These are phyloP conservation scores for Poecilia gillii DNA, from an alignment of 2,797 vertebrate genomes.

Conservation along the genomic window DNA sequence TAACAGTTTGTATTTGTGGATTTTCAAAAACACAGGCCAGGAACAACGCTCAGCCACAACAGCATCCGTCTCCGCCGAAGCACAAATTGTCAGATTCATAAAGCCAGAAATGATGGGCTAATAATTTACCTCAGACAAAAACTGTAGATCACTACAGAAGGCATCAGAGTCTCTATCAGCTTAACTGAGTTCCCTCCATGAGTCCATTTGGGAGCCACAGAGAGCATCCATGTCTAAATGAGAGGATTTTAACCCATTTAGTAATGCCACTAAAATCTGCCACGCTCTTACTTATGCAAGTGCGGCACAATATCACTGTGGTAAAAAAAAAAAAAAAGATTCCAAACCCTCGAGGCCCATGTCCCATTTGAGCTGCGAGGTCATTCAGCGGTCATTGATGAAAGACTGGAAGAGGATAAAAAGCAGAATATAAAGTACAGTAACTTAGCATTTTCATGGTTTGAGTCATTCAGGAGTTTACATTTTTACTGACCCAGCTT, in stretches of 20 bases:
- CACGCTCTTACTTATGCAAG: slow-evolving; percentile 52
- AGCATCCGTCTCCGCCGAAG: neutral
- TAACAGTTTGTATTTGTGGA: neutral
- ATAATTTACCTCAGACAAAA: neutral
- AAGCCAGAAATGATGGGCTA: neutral
- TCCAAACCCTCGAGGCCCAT: slow-evolving; percentile 68
- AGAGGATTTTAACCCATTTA: slow-evolving; percentile 33
- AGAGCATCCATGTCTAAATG: slow-evolving; percentile 18
- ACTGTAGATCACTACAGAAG: neutral
- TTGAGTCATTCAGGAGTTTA: neutral
- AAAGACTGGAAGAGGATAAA: slow-evolving; percentile 30
- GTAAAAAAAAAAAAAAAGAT: slow-evolving; percentile 50
- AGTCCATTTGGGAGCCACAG: slow-evolving; percentile 29
- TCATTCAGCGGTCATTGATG: slow-evolving; percentile 76
- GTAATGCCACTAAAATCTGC: slow-evolving; percentile 63
- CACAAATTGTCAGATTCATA: neutral
- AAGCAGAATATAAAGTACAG: slow-evolving; percentile 27
- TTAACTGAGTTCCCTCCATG: slow-evolving; percentile 27
- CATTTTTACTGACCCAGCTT: too few relatives aligned
- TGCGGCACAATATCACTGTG: slow-evolving; percentile 44
- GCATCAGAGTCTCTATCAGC: slow-evolving; percentile 2
- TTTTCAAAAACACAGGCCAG: neutral
- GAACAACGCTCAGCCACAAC: neutral
- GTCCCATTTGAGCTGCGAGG: slow-evolving; percentile 73
- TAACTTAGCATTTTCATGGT: slow-evolving; percentile 26